These are phyloP conservation scores for Calyptommatus sinebrachiatus DNA, from an alignment of 2,113 vertebrate genomes.

Conservation along the genomic window DNA sequence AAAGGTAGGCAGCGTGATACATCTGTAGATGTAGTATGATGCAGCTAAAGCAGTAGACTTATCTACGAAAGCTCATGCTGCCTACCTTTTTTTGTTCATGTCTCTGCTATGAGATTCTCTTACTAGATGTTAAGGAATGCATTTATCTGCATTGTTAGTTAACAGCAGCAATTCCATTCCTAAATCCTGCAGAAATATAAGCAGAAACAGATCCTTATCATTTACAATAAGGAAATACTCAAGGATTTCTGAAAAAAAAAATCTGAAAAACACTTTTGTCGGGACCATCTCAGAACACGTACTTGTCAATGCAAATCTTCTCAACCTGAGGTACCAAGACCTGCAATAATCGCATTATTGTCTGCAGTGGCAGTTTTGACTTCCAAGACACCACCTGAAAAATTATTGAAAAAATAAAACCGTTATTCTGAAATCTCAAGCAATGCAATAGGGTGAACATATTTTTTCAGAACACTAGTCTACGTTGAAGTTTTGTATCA, in stretches of 20 bases:
- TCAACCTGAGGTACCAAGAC: constrained; percentile 98
- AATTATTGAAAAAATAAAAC: not conserved
- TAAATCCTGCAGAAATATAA: too few relatives aligned
- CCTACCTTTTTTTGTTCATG: too few relatives aligned
- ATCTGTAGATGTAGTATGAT: too few relatives aligned
- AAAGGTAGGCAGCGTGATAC: too few relatives aligned
- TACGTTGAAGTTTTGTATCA: not conserved
- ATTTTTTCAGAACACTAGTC: not conserved
- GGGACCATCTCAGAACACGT: constrained; percentile 30
- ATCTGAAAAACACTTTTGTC: too few relatives aligned
- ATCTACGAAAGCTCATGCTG: too few relatives aligned
- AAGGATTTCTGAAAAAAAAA: too few relatives aligned
- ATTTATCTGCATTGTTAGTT: not conserved
- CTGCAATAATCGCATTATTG: constrained; percentile 95
- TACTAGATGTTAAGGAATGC: not conserved
- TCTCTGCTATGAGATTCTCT: not conserved
- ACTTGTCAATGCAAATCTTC: constrained; percentile 99
- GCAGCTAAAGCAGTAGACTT: too few relatives aligned
- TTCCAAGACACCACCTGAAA: constrained; percentile 92
- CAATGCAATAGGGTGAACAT: not conserved
- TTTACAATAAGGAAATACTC: too few relatives aligned
- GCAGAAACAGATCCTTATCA: too few relatives aligned
- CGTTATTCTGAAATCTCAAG: not conserved
- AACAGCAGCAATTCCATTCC: too few relatives aligned
- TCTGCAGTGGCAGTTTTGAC: constrained; percentile 93